These are phyloP conservation scores for Scomber scombrus DNA, from an alignment of 2,113 vertebrate genomes.

Conservation along the genomic window DNA sequence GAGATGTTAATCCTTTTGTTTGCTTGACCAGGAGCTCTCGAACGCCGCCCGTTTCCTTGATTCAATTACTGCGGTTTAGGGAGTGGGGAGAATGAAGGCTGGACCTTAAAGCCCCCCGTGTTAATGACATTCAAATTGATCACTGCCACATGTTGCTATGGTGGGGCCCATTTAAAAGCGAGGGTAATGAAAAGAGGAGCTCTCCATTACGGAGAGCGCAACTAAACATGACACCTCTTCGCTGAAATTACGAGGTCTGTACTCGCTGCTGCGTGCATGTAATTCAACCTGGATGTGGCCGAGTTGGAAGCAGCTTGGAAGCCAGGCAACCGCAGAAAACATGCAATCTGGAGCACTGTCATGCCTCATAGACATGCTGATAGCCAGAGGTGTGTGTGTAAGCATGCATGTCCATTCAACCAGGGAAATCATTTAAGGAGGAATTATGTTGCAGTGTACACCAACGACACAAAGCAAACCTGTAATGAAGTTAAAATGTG, in stretches of 20 bases:
- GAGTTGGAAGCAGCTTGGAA: conserved; percentile 10
- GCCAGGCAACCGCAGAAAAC: conserved; percentile 6
- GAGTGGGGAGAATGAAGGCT: conserved; percentile 74
- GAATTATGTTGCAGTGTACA: neutral
- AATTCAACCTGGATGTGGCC: conserved; percentile 7
- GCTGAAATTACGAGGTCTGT: conserved; percentile 58
- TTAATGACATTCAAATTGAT: conserved; percentile 87
- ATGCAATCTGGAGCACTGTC: conserved; percentile 21
- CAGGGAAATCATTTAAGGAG: conserved; percentile 16
- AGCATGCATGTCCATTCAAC: conserved; percentile 13
- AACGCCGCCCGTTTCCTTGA: conserved; percentile 66
- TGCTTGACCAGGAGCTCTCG: conserved; percentile 79
- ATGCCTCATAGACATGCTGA: conserved; percentile 36
- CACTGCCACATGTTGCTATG: conserved; percentile 76
- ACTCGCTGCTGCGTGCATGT: conserved; percentile 24
- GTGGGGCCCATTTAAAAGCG: conserved; percentile 71
- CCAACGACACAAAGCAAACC: neutral
- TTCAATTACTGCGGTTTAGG: conserved; percentile 81
- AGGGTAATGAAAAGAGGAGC: conserved; percentile 82
- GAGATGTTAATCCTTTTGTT: conserved; percentile 83
- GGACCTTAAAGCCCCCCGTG: conserved; percentile 72
- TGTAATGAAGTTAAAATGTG: neutral
- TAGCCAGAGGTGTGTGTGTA: conserved; percentile 13
- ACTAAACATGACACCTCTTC: conserved; percentile 81
- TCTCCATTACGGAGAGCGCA: conserved; percentile 76